These are phyloP conservation scores for Eulimnadia texana DNA, from an alignment of 1,140 invertebrate genomes.

Conservation along the genomic window DNA sequence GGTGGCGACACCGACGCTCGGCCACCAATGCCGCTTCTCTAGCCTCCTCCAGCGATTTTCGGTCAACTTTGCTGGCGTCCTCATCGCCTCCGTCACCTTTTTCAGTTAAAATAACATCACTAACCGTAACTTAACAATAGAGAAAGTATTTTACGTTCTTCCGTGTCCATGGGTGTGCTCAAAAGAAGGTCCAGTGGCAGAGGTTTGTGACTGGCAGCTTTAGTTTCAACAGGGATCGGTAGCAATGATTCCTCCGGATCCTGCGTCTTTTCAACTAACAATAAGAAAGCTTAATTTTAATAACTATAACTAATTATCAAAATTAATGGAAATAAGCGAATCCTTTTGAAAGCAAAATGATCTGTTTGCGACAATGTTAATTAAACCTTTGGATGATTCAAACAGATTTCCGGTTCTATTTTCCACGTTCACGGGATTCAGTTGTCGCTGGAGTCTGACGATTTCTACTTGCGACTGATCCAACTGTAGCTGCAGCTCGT, in stretches of 20 bases:
- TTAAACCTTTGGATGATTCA: too few relatives aligned
- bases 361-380: too few relatives aligned
- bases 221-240: not conserved
- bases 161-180: slow-evolving; percentile 16
- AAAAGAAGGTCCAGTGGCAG: slow-evolving; percentile 20
- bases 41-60: slow-evolving; percentile 19
- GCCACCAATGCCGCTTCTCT: slow-evolving; percentile 17
- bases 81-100: not conserved
- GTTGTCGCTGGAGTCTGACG: not conserved
- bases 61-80: slow-evolving; percentile 4
- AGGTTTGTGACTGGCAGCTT: not conserved
- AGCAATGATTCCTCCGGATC: not conserved
- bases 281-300: too few relatives aligned
- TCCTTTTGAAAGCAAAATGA: too few relatives aligned
- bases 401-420: too few relatives aligned
- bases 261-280: not conserved
- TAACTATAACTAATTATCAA: too few relatives aligned
- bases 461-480: not conserved
- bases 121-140: too few relatives aligned
- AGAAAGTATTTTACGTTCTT: too few relatives aligned
- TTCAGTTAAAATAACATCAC: slow-evolving; percentile 12
- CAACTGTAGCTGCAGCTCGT: not conserved
- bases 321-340: too few relatives aligned
- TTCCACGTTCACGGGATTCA: too few relatives aligned
- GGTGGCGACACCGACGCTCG: slow-evolving; percentile 50